A percentile compares a stretch with the other conserved stretches of the same genome.
These are phyloP conservation scores for Mormyrus hasselquistii DNA, from an alignment of 2,797 vertebrate species.

Conservation along the genomic window DNA sequence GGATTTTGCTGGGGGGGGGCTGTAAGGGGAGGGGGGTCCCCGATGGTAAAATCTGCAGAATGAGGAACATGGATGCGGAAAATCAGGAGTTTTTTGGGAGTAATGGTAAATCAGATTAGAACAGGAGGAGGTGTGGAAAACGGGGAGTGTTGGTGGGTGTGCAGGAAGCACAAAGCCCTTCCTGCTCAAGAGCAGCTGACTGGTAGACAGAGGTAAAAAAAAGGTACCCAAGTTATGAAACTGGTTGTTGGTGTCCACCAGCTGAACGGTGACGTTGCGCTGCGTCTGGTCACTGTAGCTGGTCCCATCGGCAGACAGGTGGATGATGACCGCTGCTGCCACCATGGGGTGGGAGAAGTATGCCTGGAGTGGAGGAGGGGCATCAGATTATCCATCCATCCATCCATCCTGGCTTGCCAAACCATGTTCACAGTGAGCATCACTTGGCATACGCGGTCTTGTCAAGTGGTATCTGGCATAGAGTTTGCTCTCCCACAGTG, in stretches of 20 bases:
- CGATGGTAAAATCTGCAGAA: background rate
- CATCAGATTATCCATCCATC: background rate
- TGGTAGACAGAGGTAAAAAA: background rate
- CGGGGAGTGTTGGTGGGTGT: background rate
- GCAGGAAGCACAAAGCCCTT: background rate
- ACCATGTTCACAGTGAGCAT: background rate
- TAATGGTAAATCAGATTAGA: background rate
- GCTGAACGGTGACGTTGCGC: conserved; percentile 83
- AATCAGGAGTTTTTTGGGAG: background rate
- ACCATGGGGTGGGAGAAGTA: conserved; percentile 93
- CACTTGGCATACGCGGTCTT: background rate
- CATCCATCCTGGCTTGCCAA: background rate
- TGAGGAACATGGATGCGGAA: background rate
- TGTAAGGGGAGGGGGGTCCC: background rate
- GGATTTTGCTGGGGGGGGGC: background rate
- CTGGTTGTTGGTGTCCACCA: conserved; percentile 85
- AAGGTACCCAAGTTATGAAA: conserved; percentile 77
- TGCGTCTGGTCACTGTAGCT: conserved; percentile 83
- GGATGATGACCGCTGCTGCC: conserved; percentile 84
- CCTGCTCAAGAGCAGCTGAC: background rate
- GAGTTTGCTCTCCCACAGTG: background rate
- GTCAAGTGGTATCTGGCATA: background rate
- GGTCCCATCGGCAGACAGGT: conserved; percentile 89
- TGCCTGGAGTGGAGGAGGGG: conserved; percentile 56
- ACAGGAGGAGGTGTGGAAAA: background rate